Evolutionary conservation across 2,888 invertebrate genomes (phyloP), one percentile per base, ranked within the genome.

Genomic region (Heliconius cydno): DNA sequence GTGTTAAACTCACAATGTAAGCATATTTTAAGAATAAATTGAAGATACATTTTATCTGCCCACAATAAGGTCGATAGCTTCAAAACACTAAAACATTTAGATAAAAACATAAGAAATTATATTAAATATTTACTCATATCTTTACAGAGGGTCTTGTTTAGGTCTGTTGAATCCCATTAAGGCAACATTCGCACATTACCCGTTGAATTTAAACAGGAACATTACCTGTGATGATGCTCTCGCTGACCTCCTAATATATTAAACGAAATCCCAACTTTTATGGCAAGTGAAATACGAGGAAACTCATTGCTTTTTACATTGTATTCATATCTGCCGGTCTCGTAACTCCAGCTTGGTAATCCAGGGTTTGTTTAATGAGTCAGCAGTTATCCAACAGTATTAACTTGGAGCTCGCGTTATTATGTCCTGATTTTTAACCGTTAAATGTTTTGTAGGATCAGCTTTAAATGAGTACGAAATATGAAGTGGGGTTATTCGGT

Each of bases 281-380:
- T 92, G 90, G 88, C 85, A 90, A 91, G 88, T 90, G 91, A 91
- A 92, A 92, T 90, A 90, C 91, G 89, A 88, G 90, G 92, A 89
- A 90, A 89, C 87, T 93, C 92, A 94, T 92, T 92, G 92, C 92
- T 91, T 92, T 94, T 92, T 90, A 91, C 90, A 89, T 92, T 90
- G 92, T 91, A 91, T 90, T 92, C 92, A 91, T 90, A 91, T 89
- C 90, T 90, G 89, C 90, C 90, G 89, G 88, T 89, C 88, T 88
- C 88, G 90, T 90, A 92, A 91, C 92, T 90, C 90, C 90, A 90
- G 91, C 90, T 92, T 92, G 91, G 92, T 93, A 93, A 94, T 93
- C 93, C 92, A 85, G 91, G 90, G 91, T 88, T 88, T 88, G 89
- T 89, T 90, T 91, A 93, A 92, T 92, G 92, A 91, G 88, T 85